Evolutionary conservation across 92 coral and sea anemone species (phyloP), one percentile per base, ranked within the genome.

Genomic region (Porites cylindrica): DNA sequence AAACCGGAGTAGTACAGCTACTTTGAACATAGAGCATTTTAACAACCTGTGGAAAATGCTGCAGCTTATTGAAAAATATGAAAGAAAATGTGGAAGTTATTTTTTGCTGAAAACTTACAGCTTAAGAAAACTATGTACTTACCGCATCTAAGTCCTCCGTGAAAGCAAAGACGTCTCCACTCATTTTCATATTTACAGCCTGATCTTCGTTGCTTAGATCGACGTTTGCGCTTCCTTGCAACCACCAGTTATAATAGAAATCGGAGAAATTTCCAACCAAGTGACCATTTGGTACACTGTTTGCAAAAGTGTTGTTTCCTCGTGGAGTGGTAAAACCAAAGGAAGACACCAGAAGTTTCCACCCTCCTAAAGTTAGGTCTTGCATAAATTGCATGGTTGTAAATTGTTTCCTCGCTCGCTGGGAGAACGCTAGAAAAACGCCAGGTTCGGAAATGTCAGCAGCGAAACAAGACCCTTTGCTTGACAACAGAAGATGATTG

Each of bases 381-480:
- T 80, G 67, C 84, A 80, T 51, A 66, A 80, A 14, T 1, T n/a
- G 62, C 75, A 80, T 51, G 4, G 11, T 12, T 23, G 21, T 6
- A 53, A 80, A 14, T 12, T 51, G 26, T 8, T 14, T 66, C 51
- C 11, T 18, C 4, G 52, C 74, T 17, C 13, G 51, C 51, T 50
- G 59, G 7, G 84, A 66, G 2, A 80, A 53, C 17, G 73, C 23
- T 1, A 80, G 62, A 20, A 66, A 68, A 6, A 66, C 84, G 7
- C 75, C 75, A 18, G 32, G 20, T 6, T 43, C 51, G 9, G 75
- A 80, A 19, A 52, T 8, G 21, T 67, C 84, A 14, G 51, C 54
- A 51, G 75, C 75, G 23, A 80, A 80, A 66, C 84, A 66, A 1
- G 73, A 80, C n/a, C 75, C 84, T 29, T 80, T 66, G 84, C 84